Evolutionary conservation across 2,888 invertebrate species (phyloP).

Genomic region (Coelogynopora nodosa): DNA sequence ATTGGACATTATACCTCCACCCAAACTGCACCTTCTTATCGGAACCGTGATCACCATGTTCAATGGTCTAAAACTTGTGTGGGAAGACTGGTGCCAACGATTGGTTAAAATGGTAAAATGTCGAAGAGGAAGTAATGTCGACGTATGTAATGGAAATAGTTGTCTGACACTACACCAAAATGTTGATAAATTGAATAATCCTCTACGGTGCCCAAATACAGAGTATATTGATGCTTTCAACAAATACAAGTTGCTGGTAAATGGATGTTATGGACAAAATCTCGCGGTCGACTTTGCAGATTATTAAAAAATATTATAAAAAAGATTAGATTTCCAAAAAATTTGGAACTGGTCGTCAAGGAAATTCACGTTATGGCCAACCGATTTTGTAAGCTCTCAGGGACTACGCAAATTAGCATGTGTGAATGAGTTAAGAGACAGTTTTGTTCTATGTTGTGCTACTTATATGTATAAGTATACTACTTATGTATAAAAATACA

Average conservation of each 20-base stretch:
- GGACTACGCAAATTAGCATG: background rate
- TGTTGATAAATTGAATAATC: background rate
- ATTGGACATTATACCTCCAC: background rate
- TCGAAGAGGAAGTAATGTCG: background rate
- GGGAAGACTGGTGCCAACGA: background rate
- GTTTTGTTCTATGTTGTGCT: too few relatives aligned
- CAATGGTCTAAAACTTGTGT: background rate
- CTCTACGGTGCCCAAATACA: background rate
- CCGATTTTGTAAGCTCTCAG: background rate
- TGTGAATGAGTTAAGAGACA: background rate
- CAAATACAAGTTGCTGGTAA: background rate
- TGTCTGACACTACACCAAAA: background rate
- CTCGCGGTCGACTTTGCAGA: background rate
- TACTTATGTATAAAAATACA: too few relatives aligned
- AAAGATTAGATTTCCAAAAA: background rate
- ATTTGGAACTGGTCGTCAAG: background rate
- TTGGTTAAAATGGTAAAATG: background rate
- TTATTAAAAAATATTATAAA: too few relatives aligned
- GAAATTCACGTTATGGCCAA: background rate
- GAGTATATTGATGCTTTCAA: background rate
- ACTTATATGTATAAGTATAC: too few relatives aligned
- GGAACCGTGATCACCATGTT: background rate
- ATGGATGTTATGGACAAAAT: background rate
- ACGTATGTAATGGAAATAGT: background rate
- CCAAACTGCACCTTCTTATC: background rate